These are phyloP conservation scores for Neria commutata DNA, from an alignment of 2,888 invertebrate species.

Conservation along the genomic window DNA sequence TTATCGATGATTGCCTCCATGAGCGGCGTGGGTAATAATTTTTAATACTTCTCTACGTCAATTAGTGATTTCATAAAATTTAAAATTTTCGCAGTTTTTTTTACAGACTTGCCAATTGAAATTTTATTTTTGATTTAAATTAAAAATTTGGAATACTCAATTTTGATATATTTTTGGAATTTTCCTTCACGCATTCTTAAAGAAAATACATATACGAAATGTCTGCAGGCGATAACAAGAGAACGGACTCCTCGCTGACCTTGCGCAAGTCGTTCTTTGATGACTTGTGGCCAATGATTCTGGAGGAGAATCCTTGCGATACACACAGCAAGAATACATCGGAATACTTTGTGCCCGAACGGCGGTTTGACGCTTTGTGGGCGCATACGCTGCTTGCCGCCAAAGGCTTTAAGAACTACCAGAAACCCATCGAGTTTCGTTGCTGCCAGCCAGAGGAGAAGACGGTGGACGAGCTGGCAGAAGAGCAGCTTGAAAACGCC, in stretches of 20 bases:
- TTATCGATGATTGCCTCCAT: slow-evolving; percentile 25
- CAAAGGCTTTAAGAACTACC: slow-evolving; percentile 39
- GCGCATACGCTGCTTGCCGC: slow-evolving; percentile 42
- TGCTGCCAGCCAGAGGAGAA: slow-evolving; percentile 17
- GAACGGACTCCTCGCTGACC: too few species aligned
- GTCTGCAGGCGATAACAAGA: too few species aligned
- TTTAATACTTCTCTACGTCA: too few species aligned
- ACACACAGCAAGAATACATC: slow-evolving; percentile 26
- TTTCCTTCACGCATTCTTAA: too few species aligned
- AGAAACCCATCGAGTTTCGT: slow-evolving; percentile 33
- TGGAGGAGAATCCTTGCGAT: slow-evolving; percentile 43
- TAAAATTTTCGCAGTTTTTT: too few species aligned
- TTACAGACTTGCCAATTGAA: too few species aligned
- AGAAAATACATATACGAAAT: too few species aligned
- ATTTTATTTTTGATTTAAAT: too few species aligned
- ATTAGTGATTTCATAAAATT: too few species aligned
- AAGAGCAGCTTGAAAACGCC: slow-evolving; percentile 19
- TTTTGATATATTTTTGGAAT: too few species aligned
- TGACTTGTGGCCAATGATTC: slow-evolving; percentile 49
- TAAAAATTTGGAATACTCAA: too few species aligned
- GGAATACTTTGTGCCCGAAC: slow-evolving; percentile 39
- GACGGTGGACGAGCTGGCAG: slow-evolving; percentile 8
- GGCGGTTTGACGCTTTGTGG: slow-evolving; percentile 37
- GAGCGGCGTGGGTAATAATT: not conserved
- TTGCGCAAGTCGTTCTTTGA: slow-evolving; percentile 38